phyloP scores from a whole-genome alignment of 1,140 invertebrate genomes.

The Hycleus cichorii region DNA sequence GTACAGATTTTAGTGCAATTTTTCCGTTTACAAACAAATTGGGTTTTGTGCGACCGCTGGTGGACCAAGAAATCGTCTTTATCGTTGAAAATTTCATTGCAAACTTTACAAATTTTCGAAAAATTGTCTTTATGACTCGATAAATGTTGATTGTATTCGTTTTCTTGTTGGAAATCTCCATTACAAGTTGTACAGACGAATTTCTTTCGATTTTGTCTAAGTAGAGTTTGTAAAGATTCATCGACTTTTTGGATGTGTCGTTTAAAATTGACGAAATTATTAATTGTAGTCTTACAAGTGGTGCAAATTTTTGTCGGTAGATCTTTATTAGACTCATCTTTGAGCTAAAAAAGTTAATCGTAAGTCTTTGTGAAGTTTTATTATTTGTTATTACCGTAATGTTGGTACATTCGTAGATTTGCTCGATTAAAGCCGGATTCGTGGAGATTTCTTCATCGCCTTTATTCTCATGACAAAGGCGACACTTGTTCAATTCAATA shows the following conservation, averaged over 20 bases:
- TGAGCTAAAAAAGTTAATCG: constrained; percentile 14
- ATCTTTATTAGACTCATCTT: constrained; percentile 7
- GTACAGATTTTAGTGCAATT: constrained; percentile 17
- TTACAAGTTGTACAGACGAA: constrained; percentile 3
- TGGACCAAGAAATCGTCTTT: background rate
- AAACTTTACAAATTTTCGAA: constrained; percentile 1
- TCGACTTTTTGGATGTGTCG: constrained; percentile 12
- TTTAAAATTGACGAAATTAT: constrained; percentile 5
- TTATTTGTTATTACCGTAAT: background rate
- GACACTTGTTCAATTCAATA: constrained; percentile 1
- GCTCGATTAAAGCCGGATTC: background rate
- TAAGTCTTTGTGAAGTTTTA: background rate
- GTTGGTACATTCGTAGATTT: constrained; percentile 7
- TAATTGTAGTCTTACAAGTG: constrained; percentile 13
- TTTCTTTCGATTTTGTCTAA: background rate
- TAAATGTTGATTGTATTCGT: constrained; percentile 3
- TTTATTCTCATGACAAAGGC: constrained; percentile 1
- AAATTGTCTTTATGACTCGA: constrained; percentile 1
- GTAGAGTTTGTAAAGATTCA: background rate
- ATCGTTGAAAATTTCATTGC: constrained; percentile 9
- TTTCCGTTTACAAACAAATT: constrained; percentile 12
- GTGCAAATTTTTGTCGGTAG: constrained; percentile 15
- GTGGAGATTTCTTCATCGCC: background rate
- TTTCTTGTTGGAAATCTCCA: background rate
- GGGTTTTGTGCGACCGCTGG: constrained; percentile 3